Base-by-base conservation (phyloP, 2,888 invertebrate genomes). In the Ischnus inquisitorius region DNA sequence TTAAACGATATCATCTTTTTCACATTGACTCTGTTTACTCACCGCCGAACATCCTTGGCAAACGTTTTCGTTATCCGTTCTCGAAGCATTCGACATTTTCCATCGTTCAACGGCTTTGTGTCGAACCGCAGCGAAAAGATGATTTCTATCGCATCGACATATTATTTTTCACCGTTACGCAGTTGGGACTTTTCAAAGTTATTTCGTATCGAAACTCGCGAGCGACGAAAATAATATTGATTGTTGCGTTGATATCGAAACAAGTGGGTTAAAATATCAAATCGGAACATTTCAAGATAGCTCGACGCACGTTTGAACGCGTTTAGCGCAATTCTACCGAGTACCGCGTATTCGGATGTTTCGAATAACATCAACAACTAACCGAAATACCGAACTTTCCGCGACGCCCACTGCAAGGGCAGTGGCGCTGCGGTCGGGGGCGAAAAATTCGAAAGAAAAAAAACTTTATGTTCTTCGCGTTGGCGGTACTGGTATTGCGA, bases 1-100 rank as follows among this genome's bases (percentile, higher is more conserved):
- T 91, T 91, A 92, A 92, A 91, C 83, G 87, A 89, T 90, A 89
- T 88, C 85, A 89, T 86, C 88, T 87, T 91, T 90, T 91, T 86
- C 87, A 88, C 79, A 77, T 69, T 82, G 54, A 82, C 80, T 83
- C 72, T 60, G 78, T 87, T 82, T 74, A 72, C 75, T 77, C 64
- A 39, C 48, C 22, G 39, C 34, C 16, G 25, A 51, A 79, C 5
- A 28, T 60, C 12, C 28, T n/a, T 14, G 57, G 19, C 10, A 57
- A 25, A 22, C 19, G 5, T 57, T 8, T 22, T 57, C 25, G 14
- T 22, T 1, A 25, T 25, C 22, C 12, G 22, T 57, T 57, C 5
- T 1, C 22, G 14, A 25, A 25, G 22, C 3, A 25, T 57, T 4
- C 57, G 1, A 3, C 1, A 57, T 12, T 25, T 57, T 2, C 1